Conservation (phyloP, 2,797 vertebrate genomes). For the Trematomus bernacchii region DNA sequence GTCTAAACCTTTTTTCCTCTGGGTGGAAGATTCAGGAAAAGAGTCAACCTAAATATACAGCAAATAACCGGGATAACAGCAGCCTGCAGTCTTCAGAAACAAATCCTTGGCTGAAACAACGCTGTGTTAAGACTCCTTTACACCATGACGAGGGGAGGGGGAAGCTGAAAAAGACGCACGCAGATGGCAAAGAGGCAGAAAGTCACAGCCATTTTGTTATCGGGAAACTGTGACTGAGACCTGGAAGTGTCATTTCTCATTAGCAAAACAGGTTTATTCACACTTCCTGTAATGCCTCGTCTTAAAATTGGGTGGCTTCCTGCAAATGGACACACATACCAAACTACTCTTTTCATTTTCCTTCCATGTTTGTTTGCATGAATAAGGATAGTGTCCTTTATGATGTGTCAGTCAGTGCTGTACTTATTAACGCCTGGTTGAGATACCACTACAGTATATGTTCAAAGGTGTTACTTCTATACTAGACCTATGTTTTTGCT, state of each 20-base stretch:
- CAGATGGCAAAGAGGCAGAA: conserved; percentile 62
- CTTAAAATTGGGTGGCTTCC: background rate
- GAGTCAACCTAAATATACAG: conserved; percentile 42
- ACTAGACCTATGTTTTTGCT: background rate
- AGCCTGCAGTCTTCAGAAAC: conserved; percentile 59
- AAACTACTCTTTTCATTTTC: background rate
- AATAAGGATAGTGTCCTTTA: background rate
- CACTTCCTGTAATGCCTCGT: conserved; percentile 26
- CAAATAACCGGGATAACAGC: conserved; percentile 40
- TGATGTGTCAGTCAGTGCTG: background rate
- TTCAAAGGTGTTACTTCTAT: background rate
- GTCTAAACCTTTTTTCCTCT: conserved; percentile 23
- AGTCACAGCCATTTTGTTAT: conserved; percentile 67
- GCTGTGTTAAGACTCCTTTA: conserved; percentile 26
- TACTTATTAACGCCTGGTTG: background rate
- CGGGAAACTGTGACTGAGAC: conserved; percentile 72
- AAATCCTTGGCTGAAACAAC: conserved; percentile 38
- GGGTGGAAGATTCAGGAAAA: conserved; percentile 34
- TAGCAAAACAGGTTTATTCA: conserved; percentile 77
- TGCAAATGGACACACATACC: background rate
- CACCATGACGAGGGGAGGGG: conserved; percentile 18
- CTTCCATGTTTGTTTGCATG: background rate
- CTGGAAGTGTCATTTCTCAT: conserved; percentile 76
- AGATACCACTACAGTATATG: background rate
- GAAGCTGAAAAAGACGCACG: conserved; percentile 52